Base-by-base conservation (phyloP, 1,140 invertebrate genomes). In the Plodia interpunctella region DNA sequence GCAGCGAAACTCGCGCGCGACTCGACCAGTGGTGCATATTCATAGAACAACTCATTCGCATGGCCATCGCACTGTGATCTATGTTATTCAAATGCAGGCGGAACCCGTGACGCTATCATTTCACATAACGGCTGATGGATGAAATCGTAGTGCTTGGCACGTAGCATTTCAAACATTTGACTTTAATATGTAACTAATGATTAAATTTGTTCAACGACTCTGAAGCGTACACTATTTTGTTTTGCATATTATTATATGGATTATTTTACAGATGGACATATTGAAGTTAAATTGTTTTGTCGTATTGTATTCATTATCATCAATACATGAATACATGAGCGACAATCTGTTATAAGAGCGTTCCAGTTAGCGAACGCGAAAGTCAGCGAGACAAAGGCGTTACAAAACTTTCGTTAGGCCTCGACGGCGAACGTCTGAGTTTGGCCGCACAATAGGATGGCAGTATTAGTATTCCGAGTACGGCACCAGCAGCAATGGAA, bases 391-490 rank as follows among this genome's bases (percentile, higher is more conserved):
- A 83, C 78, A 85, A 84, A 85, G 74, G 68, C 72, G 71, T 83
- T 83, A 83, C 80, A 80, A 85, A 82, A 83, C 73, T 80, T 78
- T 81, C 77, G 73, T 78, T 78, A 70, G 74, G 59, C 71, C 66
- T 69, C 70, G 68, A 70, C 67, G 63, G 68, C 65, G 59, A 67
- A 65, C 67, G 63, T 65, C 65, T 68, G 63, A 71, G 56, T 72
- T 72, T 53, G 63, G 63, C 38, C 21, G 62, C 63, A 78, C 80
- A 84, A 79, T 74, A 72, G 71, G 21, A 17, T n/a, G n/a, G n/a
- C n/a, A 63, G 53, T 71, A 88, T 88, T 88, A 86, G 78, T 87
- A 88, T 88, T 80, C 86, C 52, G 61, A 62, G 64, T 69, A 67
- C 65, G 57, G 59, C 57, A 62, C 55, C 64, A 49, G 55, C 65